phyloP scores from a whole-genome alignment of 2,113 vertebrate genomes.

The Petrocephalus zakoni region DNA sequence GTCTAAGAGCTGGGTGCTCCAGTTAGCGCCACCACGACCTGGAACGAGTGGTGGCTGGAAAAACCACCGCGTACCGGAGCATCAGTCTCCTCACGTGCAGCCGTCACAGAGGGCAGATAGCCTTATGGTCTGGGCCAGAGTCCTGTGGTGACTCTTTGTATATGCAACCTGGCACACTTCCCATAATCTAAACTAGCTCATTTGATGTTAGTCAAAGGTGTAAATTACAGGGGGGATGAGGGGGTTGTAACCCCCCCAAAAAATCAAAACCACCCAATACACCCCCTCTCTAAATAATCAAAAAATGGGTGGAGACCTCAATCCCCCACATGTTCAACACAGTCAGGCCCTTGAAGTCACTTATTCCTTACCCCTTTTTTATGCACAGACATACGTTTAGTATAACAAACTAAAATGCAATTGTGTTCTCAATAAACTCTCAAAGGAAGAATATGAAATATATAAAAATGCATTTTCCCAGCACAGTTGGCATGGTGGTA shows the following conservation, averaged over 20 bases:
- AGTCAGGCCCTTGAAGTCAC: background rate
- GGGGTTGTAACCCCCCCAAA: background rate
- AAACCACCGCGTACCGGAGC: background rate
- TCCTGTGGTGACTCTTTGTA: background rate
- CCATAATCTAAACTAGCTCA: background rate
- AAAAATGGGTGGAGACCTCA: background rate
- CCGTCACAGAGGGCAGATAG: background rate
- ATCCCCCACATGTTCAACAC: background rate
- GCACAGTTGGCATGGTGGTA: background rate
- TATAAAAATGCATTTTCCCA: too few species aligned
- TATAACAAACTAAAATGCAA: background rate
- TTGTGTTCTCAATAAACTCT: too few species aligned
- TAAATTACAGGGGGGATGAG: background rate
- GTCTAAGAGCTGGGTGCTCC: background rate
- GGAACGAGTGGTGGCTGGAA: background rate
- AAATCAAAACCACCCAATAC: background rate
- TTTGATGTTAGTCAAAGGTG: background rate
- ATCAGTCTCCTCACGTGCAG: background rate
- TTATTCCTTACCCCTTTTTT: background rate
- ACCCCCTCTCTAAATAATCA: background rate
- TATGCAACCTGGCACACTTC: background rate
- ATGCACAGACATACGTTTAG: background rate
- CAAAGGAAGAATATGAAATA: too few species aligned
- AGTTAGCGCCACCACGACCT: background rate
- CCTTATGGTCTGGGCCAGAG: background rate